Evolutionary conservation across 2,113 vertebrate species (phyloP).

Genomic region (Pterocles orientalis): DNA sequence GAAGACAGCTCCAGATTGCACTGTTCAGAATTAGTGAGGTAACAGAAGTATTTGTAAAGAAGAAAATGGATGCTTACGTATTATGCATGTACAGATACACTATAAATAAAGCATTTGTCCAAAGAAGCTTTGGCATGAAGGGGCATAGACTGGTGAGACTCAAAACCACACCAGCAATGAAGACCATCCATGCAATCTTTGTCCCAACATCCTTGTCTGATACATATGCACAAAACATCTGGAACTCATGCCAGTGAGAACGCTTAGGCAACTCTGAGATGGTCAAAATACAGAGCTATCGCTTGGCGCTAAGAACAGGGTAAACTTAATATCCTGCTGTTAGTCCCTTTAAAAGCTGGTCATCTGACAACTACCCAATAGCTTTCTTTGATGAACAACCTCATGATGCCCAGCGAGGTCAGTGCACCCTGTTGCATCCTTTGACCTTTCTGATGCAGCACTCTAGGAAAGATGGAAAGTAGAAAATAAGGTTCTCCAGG

Average conservation of each 20-base stretch:
- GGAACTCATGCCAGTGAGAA: neutral
- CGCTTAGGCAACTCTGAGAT: neutral
- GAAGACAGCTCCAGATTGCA: neutral
- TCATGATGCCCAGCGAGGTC: rapidly evolving
- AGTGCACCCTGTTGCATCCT: neutral
- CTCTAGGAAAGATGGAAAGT: neutral
- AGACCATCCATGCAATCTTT: neutral
- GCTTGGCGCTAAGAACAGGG: neutral
- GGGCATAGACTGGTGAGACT: neutral
- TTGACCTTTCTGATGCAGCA: neutral
- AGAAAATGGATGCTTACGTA: neutral
- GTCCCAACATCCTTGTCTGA: neutral
- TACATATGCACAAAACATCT: neutral
- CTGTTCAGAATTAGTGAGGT: neutral
- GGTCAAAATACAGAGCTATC: neutral
- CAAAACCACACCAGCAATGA: neutral
- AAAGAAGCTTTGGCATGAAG: neutral
- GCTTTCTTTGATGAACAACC: neutral
- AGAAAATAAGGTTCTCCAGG: neutral
- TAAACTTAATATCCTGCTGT: neutral
- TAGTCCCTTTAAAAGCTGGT: neutral
- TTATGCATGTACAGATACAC: neutral
- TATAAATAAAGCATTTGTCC: neutral
- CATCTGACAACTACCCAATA: neutral
- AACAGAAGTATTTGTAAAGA: neutral